Base-by-base conservation (phyloP, 2,797 vertebrate genomes). In the Phataginus tetradactyla region DNA sequence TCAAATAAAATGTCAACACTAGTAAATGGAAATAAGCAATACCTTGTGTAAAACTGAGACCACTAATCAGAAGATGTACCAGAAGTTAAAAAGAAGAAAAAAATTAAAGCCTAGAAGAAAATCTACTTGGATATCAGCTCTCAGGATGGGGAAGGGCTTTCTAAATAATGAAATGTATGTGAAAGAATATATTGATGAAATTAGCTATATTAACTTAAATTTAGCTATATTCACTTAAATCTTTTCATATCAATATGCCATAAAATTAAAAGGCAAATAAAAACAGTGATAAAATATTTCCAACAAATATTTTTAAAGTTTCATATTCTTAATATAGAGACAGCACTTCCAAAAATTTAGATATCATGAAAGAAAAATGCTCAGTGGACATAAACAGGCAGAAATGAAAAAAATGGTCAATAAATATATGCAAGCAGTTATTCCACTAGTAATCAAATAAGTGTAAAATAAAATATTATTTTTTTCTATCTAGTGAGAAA, bases 261-360 rank as follows among this genome's bases (percentile, higher is more conserved):
- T 84, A 96, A 95, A 88, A 90, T 42, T 86, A 83, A 89, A 95
- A 95, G n/a, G 4, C 9, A 87, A 93, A 86, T 57, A 71, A 90
- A 89, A 91, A 85, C 0, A 87, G 29, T 84, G 17, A 21, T 10
- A 90, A 96, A 95, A 55, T 78, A 79, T 72, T 96, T 90, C 37
- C 59, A 66, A 72, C 11, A 90, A 80, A 74, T 79, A 75, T 11
- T 14, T 78, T 68, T 17, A 55, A 95, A 59, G 9, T 51, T 61
- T 66, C 20, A 45, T 53, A 81, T 68, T 27, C 12, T 91, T 95
- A 64, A 63, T 12, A 74, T 1, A 96, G 61, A 86, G 18, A 89
- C 8, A 80, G n/a, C 13, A 8, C 21, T 90, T 90, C 34, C 1
- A 88, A 91, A 87, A 55, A 17, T 84, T 75, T 45, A 84, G 10